A percentile compares a stretch with the other conserved stretches of the same genome.
Evolutionary conservation across 2,797 vertebrate genomes (phyloP).

Genomic region (Iguana delicatissima): DNA sequence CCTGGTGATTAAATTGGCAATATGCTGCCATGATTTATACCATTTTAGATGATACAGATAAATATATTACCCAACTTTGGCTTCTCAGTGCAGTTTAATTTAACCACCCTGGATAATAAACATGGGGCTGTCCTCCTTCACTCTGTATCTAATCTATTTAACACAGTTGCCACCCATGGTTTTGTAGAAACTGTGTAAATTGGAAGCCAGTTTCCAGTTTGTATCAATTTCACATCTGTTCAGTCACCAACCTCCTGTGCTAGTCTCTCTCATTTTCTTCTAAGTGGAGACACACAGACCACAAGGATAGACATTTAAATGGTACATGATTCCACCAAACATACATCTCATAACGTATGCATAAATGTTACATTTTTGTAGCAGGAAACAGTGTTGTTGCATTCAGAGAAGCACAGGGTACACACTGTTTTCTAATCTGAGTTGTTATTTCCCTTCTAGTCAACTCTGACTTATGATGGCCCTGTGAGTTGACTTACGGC

Average conservation of each 20-base stretch:
- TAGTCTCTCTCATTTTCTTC: not conserved
- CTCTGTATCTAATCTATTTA: not conserved
- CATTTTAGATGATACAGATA: too few species aligned
- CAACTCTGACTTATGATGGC: too few species aligned
- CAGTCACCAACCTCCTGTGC: not conserved
- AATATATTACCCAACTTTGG: too few species aligned
- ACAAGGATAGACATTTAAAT: not conserved
- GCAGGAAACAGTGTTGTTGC: not conserved
- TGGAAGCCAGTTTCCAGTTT: not conserved
- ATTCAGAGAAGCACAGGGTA: not conserved
- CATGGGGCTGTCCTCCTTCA: not conserved
- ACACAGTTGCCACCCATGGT: too few species aligned
- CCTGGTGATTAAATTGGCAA: too few species aligned
- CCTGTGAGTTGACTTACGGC: too few species aligned
- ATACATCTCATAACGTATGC: not conserved
- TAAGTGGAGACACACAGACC: not conserved
- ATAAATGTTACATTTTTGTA: not conserved
- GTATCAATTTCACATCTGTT: not conserved
- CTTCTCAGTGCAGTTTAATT: too few species aligned
- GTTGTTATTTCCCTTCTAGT: too few species aligned
- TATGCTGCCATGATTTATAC: too few species aligned
- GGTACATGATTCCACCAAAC: not conserved
- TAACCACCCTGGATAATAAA: not conserved
- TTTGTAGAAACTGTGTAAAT: not conserved
- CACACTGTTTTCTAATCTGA: not conserved